Evolutionary conservation across 2,888 invertebrate genomes (phyloP), one percentile per base, ranked within the genome.

Genomic region (Meiosimyza platycephala): DNA sequence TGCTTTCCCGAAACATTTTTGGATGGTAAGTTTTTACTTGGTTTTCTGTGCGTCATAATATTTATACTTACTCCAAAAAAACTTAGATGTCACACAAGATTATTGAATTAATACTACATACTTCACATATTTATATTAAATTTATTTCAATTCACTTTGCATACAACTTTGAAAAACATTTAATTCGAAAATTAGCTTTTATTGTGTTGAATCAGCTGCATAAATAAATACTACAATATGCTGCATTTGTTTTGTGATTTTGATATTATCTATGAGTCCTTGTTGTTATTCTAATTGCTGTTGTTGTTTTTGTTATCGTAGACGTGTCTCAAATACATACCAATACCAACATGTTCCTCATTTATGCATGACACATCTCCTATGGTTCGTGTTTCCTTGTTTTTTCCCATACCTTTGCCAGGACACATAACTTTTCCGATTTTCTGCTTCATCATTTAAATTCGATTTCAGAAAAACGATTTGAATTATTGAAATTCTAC

Each of bases 401-500:
- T 63, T 48, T 63, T 16, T 13, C 13, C 4, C 18, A 11, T 48
- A 16, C 6, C 63, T 47, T 7, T 40, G 9, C 9, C 12, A 15
- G 40, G 15, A 9, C 33, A 33, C 40, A 40, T 47, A 47, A 16
- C 48, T 63, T 47, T 47, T 48, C 12, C 48, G 47, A 40, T 62
- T 47, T 62, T 33, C 63, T 40, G n/a, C 47, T 16, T 48, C 63
- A 40, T 7, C 18, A 33, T 40, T 48, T 7, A 18, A 63, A 57
- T 15, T 57, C 18, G 48, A 63, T 63, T n/a, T 15, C 16, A 40
- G n/a, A 48, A 63, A 40, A 63, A 47, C 18, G 63, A 63, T 63
- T 63, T 48, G 48, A 63, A 63, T 63, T 63, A 48, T 40, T 47
- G 63, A 63, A 63, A 63, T 63, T 63, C 63, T 18, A 63, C 63